These are phyloP conservation scores for Cataglyphis rosenhaueri DNA, from an alignment of 2,888 invertebrate species.

Conservation along the genomic window DNA sequence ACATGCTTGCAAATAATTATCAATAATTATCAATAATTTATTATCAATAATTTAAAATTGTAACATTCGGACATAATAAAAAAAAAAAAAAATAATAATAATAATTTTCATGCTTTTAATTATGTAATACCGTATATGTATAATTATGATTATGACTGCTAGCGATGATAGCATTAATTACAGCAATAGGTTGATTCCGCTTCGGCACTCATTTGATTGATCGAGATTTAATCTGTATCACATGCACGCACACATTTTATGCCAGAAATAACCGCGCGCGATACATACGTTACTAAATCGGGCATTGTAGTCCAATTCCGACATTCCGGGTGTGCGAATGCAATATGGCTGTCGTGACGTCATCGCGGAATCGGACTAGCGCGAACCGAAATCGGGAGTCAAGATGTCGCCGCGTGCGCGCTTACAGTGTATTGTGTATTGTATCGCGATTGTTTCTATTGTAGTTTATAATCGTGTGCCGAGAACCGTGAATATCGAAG, in stretches of 20 bases:
- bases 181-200: neutral
- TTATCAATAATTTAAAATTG: neutral
- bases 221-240: neutral
- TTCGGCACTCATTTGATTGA: neutral
- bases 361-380: neutral
- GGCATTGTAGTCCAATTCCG: neutral
- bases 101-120: neutral
- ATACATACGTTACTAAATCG: neutral
- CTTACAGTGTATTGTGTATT: neutral
- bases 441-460: no score
- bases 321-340: neutral
- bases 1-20: neutral
- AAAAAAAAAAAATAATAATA: neutral
- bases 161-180: neutral
- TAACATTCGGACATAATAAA: neutral
- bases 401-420: neutral
- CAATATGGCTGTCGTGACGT: neutral
- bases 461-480: neutral
- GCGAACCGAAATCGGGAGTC: no score
- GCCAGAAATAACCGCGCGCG: neutral
- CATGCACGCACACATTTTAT: neutral
- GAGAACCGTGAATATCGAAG: neutral
- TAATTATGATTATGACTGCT: neutral
- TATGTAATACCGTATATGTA: neutral
- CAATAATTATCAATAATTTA: neutral